These are phyloP conservation scores for Epizoanthus rinbou DNA, from an alignment of 92 coral and sea anemone genomes.

Conservation along the genomic window DNA sequence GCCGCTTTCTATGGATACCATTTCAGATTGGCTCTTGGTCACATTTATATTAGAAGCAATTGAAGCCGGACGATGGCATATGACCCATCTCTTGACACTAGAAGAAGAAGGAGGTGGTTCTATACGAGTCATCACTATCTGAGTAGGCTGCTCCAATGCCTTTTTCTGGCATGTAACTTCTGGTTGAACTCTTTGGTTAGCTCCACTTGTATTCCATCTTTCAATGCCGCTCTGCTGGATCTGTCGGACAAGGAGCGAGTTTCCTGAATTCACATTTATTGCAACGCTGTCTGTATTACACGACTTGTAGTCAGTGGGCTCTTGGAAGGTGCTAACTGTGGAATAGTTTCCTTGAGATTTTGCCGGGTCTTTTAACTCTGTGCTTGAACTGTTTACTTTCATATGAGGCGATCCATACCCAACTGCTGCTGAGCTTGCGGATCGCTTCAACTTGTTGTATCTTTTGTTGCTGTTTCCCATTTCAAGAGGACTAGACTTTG, in stretches of 20 bases:
- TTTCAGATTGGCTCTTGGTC: background rate
- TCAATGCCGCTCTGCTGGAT: too few relatives aligned
- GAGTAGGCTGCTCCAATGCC: background rate
- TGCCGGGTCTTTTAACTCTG: background rate
- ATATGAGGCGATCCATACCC: background rate
- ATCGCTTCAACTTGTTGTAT: background rate
- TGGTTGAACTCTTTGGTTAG: background rate
- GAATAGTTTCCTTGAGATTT: background rate
- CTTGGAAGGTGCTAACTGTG: background rate
- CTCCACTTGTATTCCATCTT: too few relatives aligned
- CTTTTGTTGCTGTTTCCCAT: constrained; percentile 17
- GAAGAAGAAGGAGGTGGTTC: background rate
- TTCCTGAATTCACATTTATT: background rate
- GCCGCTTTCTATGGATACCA: too few relatives aligned
- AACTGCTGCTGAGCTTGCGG: background rate
- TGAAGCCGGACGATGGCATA: constrained; percentile 8
- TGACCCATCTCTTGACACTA: constrained; percentile 8
- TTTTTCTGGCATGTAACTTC: background rate
- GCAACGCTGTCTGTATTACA: background rate
- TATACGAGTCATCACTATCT: background rate
- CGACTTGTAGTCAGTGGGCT: background rate
- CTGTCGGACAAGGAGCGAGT: background rate
- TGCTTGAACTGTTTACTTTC: background rate
- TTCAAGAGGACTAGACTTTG: background rate
- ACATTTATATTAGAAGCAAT: background rate